Percentiles rank a stretch among this genome's conserved stretches.
phyloP scores from a whole-genome alignment of 2,113 vertebrate species.

The Hystrix brachyura region DNA sequence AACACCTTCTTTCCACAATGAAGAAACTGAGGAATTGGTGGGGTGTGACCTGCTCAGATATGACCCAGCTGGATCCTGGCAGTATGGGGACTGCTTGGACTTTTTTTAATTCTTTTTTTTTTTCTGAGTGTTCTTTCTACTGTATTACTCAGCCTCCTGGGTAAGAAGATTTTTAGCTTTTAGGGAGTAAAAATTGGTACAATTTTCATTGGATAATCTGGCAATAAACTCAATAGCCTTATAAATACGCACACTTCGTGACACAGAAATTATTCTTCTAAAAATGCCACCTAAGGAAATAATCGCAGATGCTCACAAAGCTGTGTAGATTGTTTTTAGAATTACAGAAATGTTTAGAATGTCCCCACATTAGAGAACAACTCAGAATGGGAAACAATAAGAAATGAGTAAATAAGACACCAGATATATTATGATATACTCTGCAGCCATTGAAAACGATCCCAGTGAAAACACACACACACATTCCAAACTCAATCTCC shows the following conservation, averaged over 20 bases:
- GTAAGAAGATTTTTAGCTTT: conserved; percentile 55
- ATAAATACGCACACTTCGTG: conserved; percentile 33
- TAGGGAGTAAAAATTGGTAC: conserved; percentile 55
- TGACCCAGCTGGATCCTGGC: not conserved
- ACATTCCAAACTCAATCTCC: not conserved
- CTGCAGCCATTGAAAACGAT: not conserved
- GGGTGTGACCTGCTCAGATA: not conserved
- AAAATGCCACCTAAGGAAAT: conserved; percentile 68
- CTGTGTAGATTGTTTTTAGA: not conserved
- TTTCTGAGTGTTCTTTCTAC: not conserved
- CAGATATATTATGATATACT: not conserved
- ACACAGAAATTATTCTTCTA: conserved; percentile 68
- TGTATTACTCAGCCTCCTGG: conserved; percentile 22
- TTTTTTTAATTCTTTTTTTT: not conserved
- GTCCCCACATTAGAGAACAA: not conserved
- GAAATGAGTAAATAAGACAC: not conserved
- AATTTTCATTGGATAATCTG: conserved; percentile 57
- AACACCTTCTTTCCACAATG: not conserved
- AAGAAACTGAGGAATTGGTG: not conserved
- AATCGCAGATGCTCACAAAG: not conserved
- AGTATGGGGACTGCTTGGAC: not conserved
- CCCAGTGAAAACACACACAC: not conserved
- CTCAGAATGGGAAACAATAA: not conserved
- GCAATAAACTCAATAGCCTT: conserved; percentile 69
- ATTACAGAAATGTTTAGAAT: not conserved